Percentiles rank a stretch among this genome's conserved stretches.
Conservation (phyloP, 2,888 invertebrate genomes). For the Reticulitermes lucifugus region DNA sequence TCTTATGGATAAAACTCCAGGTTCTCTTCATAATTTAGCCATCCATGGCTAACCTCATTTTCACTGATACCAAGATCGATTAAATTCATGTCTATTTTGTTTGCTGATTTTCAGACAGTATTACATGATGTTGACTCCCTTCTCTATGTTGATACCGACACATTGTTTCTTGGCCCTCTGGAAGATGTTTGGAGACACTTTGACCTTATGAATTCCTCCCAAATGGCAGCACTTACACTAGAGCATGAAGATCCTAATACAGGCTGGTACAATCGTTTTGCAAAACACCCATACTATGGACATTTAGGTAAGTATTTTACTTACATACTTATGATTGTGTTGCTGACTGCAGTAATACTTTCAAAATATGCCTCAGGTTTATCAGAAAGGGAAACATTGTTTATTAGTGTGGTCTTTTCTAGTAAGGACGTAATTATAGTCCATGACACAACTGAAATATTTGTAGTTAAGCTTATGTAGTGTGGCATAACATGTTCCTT, state of each 20-base stretch:
- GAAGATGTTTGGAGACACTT: slow-evolving; percentile 89
- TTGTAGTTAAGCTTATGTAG: too few species aligned
- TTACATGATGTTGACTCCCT: slow-evolving; percentile 84
- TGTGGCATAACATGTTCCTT: too few species aligned
- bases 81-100: neutral
- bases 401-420: too few species aligned
- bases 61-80: neutral
- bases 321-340: too few species aligned
- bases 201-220: slow-evolving; percentile 81
- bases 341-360: too few species aligned
- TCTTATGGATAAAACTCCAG: too few species aligned
- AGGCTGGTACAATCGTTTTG: slow-evolving; percentile 97
- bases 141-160: slow-evolving; percentile 94
- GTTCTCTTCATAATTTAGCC: too few species aligned
- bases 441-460: too few species aligned
- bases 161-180: slow-evolving; percentile 85
- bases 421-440: too few species aligned
- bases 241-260: slow-evolving; percentile 94
- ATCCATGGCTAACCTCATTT: neutral
- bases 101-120: slow-evolving; percentile 72
- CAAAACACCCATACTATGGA: slow-evolving; percentile 94
- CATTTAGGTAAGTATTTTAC: slow-evolving; percentile 71
- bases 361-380: too few species aligned
- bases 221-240: slow-evolving; percentile 87
- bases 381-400: too few species aligned